Percentiles rank a stretch among this genome's conserved stretches.
phyloP scores from a whole-genome alignment of 2,888 invertebrate genomes.

The Drosophila colorata region DNA sequence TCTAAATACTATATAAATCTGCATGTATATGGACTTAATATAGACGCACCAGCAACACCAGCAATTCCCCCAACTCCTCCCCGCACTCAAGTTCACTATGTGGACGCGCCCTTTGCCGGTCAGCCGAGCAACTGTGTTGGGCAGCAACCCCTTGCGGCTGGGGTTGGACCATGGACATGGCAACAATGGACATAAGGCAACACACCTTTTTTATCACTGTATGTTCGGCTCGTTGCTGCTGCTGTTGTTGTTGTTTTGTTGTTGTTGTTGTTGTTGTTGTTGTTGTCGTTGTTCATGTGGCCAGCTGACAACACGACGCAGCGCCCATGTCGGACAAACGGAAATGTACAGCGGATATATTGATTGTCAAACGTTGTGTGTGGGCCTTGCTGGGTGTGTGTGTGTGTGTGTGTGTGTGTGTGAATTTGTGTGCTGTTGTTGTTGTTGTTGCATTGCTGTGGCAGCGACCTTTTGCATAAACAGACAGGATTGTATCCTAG shows the following conservation, averaged over 20 bases:
- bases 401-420: constrained; percentile 1
- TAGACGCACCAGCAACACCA: constrained; percentile 29
- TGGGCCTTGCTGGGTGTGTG: constrained; percentile 9
- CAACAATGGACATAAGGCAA: constrained; percentile 51
- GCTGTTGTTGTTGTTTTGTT: no score
- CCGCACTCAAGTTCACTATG: constrained; percentile 2
- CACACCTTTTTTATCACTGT: constrained; percentile 60
- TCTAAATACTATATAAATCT: constrained; percentile 33
- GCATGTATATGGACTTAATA: constrained; percentile 46
- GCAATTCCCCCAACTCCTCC: neutral
- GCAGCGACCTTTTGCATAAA: constrained; percentile 42
- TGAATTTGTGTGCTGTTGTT: no score
- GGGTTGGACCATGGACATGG: constrained; percentile 45
- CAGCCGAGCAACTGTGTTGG: constrained; percentile 5
- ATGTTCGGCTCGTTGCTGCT: constrained; percentile 4
- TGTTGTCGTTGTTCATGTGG: constrained; percentile 46
- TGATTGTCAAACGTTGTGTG: constrained; percentile 68
- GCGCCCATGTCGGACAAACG: constrained; percentile 57
- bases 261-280: constrained; percentile 23
- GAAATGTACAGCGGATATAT: constrained; percentile 80
- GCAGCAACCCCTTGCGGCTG: constrained; percentile 28
- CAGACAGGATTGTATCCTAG: constrained; percentile 26
- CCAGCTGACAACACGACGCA: constrained; percentile 54
- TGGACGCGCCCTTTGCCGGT: constrained; percentile 44
- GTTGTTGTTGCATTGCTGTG: constrained; percentile 4